Base-by-base conservation (phyloP, 2,888 invertebrate species). In the Drosophila bunnanda region DNA sequence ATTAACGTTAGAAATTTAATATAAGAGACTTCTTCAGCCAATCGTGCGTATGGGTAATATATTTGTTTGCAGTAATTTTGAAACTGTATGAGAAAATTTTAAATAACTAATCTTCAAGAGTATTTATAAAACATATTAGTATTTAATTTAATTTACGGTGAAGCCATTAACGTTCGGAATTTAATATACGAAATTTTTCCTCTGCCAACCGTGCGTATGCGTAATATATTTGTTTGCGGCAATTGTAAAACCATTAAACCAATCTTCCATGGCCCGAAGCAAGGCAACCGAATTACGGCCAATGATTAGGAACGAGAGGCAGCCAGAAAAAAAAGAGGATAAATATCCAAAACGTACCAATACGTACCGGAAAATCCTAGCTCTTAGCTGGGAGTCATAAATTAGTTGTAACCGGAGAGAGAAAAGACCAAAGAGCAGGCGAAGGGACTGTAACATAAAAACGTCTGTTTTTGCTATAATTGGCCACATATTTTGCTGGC, bases 381-480 rank as follows among this genome's bases (percentile, higher is more conserved):
- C 64, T 69, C 58, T 65, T 72, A 70, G 66, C 57, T 50, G 50
- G 50, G 13, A 65, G 66, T 46, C 87, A 86, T 87, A 82, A 87
- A 82, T 82, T 78, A 87, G 80, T 57, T 69, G 66, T 66, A 67
- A 67, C 48, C 41, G 39, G 20, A 54, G 66, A 56, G 53, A 32
- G 7, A 32, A 67, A 46, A 32, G 20, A 39, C 50, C 50, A 65
- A 54, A 50, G 48, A 12, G 55, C 58, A 38, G 55, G 50, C 46
- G 39, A 36, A 62, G 73, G 58, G 72, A 67, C 65, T 75, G 87
- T 60, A 72, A 82, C 81, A 79, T 82, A 77, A 81, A 82, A 82
- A 75, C 82, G 88, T 87, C 85, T 83, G 88, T 82, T 83, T 81
- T 87, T 71, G 79, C 88, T 84, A 83, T 83, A 83, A 83, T 83